phyloP scores from a whole-genome alignment of 2,797 vertebrate species.

The Anguilla megastoma region DNA sequence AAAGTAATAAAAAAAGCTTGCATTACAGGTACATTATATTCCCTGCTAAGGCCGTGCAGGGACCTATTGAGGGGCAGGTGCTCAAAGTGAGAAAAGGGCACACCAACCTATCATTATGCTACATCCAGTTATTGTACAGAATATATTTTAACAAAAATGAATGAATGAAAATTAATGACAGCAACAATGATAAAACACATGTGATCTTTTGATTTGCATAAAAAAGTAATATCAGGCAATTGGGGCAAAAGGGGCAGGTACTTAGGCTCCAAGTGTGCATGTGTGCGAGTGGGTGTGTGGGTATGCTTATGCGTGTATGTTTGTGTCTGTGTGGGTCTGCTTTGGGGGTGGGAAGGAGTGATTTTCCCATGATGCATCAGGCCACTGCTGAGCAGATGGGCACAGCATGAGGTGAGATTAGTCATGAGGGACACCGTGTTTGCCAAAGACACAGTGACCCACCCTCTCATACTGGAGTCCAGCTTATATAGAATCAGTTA shows the following conservation, averaged over 20 bases:
- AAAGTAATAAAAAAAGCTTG: background rate
- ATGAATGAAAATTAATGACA: too few relatives aligned
- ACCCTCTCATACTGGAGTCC: constrained; percentile 19
- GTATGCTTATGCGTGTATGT: background rate
- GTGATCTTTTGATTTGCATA: too few relatives aligned
- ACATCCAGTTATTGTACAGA: too few relatives aligned
- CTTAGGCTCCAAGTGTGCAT: too few relatives aligned
- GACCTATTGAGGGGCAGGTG: too few relatives aligned
- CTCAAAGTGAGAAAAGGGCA: too few relatives aligned
- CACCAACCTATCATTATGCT: too few relatives aligned
- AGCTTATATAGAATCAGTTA: constrained; percentile 25
- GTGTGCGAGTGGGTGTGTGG: background rate
- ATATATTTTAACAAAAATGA: too few relatives aligned
- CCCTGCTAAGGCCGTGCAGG: background rate
- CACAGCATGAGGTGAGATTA: constrained; percentile 37
- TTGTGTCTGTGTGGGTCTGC: background rate
- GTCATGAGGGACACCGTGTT: constrained; percentile 39
- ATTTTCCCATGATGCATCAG: constrained; percentile 26
- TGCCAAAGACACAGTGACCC: constrained; percentile 32
- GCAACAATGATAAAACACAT: too few relatives aligned
- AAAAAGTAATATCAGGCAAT: too few relatives aligned
- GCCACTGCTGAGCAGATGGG: constrained; percentile 33
- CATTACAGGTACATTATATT: background rate
- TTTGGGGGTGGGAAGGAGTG: background rate
- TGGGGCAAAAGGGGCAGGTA: too few relatives aligned